Evolutionary conservation across 2,113 vertebrate species (phyloP), one percentile per base, ranked within the genome.

Genomic region (Morone chrysops): DNA sequence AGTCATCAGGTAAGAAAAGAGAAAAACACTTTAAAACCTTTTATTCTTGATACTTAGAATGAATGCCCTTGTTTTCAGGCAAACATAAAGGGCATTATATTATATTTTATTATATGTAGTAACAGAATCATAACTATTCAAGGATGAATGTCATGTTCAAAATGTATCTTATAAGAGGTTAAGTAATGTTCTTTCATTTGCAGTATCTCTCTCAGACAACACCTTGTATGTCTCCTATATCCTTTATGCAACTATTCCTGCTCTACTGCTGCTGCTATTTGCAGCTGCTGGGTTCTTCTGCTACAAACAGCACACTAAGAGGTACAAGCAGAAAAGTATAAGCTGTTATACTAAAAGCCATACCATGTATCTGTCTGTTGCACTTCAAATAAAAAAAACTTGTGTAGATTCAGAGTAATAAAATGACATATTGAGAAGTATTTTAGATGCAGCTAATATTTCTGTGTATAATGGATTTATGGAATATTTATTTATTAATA

Each of bases 211-310:
- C 78, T 91, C 94, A 90, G 96, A 95, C 74, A 84, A 93, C 71
- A 53, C 43, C 17, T 85, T 94, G 79, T 92, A 94, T 71, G 83
- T 97, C 72, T 92, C 93, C 85, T 97, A 97, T 92, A 92, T 98
- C 91, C 93, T 99, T 2, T 94, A 97, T 63, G 95, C 95, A 51
- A 94, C 94, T 36, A 76, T 97, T 41, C 95, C 96, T 20, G 92
- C 95, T 41, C 81, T 97, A 47, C 91, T 98, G 83, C 91, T 98
- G 20, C 89, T 99, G 57, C 89, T 98, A 67, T 0, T 96, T 83
- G 87, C 93, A 75, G 20, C 91, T 61, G 87, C 90, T 17, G 95
- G 92, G 50, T 86, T 96, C 41, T 93, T 97, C 75, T 97, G 95
- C 75, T 96, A 97, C 72, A 97, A 94, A 92, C 93, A 97, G 50